phyloP scores from a whole-genome alignment of 2,888 invertebrate species.

The Dermolepida albohirtum region DNA sequence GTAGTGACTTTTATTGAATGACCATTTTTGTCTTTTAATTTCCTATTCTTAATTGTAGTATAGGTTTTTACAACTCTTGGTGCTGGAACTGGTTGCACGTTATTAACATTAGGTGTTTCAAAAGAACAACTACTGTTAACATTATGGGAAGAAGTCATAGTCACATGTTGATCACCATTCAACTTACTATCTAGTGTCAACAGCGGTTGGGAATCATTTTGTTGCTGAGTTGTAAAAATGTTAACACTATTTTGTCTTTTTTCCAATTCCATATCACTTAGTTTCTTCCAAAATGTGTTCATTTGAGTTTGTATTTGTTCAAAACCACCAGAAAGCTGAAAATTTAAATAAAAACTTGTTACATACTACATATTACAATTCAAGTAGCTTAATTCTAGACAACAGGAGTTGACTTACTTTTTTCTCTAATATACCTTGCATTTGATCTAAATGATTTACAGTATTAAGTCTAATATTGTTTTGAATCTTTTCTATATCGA shows the following conservation, averaged over 20 bases:
- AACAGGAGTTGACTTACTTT: constrained; percentile 50
- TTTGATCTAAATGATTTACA: constrained; percentile 44
- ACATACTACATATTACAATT: too few relatives aligned
- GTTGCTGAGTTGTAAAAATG: background rate
- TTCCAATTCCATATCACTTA: constrained; percentile 56
- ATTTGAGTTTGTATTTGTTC: constrained; percentile 62
- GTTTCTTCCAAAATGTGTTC: constrained; percentile 59
- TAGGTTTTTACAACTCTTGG: constrained; percentile 16
- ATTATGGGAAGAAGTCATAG: constrained; percentile 1
- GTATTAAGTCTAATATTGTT: constrained; percentile 38
- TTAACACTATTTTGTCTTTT: constrained; percentile 36
- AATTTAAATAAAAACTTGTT: constrained; percentile 42
- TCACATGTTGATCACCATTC: background rate
- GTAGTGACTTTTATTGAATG: background rate
- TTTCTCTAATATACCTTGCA: constrained; percentile 51
- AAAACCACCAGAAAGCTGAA: constrained; percentile 56
- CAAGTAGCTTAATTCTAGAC: constrained; percentile 17
- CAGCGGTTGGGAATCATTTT: background rate
- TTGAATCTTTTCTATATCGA: constrained; percentile 39
- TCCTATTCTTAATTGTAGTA: background rate
- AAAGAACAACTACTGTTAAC: constrained; percentile 3
- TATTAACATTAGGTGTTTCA: background rate
- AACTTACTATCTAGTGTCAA: background rate
- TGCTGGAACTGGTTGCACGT: constrained; percentile 3
- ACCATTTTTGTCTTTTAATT: background rate